Evolutionary conservation across 2,888 invertebrate species (phyloP), one percentile per base, ranked within the genome.

Genomic region (Diabrotica balteata): DNA sequence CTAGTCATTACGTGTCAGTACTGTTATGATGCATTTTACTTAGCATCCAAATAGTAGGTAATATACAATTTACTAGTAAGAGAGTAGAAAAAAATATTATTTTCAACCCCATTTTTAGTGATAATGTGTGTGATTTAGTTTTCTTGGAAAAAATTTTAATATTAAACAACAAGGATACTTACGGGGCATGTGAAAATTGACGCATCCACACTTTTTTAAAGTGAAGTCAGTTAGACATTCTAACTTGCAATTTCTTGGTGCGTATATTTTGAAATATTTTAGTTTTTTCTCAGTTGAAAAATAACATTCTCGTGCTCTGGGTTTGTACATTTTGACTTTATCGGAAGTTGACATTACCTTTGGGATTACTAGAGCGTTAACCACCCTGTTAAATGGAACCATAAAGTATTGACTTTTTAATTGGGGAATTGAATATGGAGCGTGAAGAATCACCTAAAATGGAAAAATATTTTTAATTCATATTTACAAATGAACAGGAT

Each of bases 291-390:
- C 91, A 57, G 82, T 84, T 69, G 89, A 88, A 78, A 90, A 91
- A 81, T 87, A 91, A 77, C 91, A 91, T 78, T 89, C 88, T 2
- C 91, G 87, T 50, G 89, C 87, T 47, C 84, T 80, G 0, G 91
- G 88, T 58, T 86, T 85, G 73, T 91, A 91, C 62, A 87, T 86
- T 73, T 85, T 86, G 0, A 91, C 83, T 22, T 89, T 89, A 53
- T 87, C 86, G 0, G 90, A 90, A 1, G 91, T 91, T 4, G 89
- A 90, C 82, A 91, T 91, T 85, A 91, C 90, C 78, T 89, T 89
- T 3, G 91, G 91, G 76, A 89, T 88, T 7, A 91, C 88, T 0
- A 89, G 88, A 3, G 90, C 90, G 2, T 90, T 85, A 0, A 91
- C 88, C 78, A 90, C 90, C 78, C 90, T 89, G 59, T 88, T 87